These are phyloP conservation scores for Baronia brevicornis DNA, from an alignment of 2,888 invertebrate species.

Conservation along the genomic window DNA sequence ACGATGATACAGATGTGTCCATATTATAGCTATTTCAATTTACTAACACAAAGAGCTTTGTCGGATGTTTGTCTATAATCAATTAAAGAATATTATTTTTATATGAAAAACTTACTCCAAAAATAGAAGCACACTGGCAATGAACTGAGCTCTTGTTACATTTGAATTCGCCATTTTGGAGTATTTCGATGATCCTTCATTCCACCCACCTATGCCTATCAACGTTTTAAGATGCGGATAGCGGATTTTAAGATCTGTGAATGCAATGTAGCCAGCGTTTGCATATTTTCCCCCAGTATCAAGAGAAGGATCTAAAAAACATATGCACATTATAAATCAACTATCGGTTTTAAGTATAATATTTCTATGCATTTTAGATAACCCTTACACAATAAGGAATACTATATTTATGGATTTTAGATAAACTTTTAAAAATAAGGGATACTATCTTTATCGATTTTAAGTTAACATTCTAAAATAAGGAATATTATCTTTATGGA, in stretches of 20 bases:
- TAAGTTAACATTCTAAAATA: too few species aligned
- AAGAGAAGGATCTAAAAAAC: not conserved
- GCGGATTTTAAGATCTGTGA: not conserved
- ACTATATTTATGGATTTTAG: too few species aligned
- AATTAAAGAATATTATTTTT: too few species aligned
- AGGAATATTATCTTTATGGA: too few species aligned
- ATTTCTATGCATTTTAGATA: too few species aligned
- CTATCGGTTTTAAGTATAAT: not conserved
- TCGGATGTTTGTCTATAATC: too few species aligned
- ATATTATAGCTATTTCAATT: too few species aligned
- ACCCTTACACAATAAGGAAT: too few species aligned
- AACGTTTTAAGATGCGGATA: not conserved
- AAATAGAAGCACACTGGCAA: not conserved
- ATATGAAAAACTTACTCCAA: slow-evolving; percentile 1
- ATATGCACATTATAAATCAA: not conserved
- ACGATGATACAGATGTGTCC: too few species aligned
- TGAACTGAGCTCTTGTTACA: not conserved
- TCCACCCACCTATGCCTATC: not conserved
- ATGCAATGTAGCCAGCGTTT: not conserved
- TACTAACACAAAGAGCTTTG: too few species aligned
- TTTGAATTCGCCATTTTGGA: not conserved
- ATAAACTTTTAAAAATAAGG: too few species aligned
- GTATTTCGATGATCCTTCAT: not conserved
- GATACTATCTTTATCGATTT: too few species aligned
- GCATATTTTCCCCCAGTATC: not conserved